Base-by-base conservation (phyloP, 2,888 invertebrate genomes). In the Parascotia fuliginaria region DNA sequence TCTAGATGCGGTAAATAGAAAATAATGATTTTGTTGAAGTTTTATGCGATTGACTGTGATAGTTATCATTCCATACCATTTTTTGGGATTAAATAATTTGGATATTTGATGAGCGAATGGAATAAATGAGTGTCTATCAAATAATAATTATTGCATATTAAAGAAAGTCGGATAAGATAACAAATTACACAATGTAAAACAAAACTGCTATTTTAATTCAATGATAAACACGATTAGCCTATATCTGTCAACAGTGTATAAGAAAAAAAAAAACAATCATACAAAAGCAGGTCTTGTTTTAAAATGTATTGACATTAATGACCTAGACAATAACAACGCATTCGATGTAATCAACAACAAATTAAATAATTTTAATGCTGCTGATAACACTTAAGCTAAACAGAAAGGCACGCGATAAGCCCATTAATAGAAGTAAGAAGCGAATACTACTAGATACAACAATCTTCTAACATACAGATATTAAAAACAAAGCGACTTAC, bases 401-500 rank as follows among this genome's bases (percentile, higher is more conserved):
- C 22, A 22, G 40, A 48, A 41, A 42, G 37, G 42, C 50, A 65
- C 29, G 45, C 29, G 14, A 38, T n/a, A 27, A 49, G 46, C 7
- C 13, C 22, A 49, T 36, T 44, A 46, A 36, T 9, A 38, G 19
- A 31, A 19, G 13, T 44, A 33, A 42, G 51, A 34, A 49, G 29
- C 47, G 5, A 43, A 54, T 0, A 32, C 45, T 14, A 40, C 24
- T 28, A 52, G 57, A 53, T 48, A 45, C 27, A 45, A 55, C 37
- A 54, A 44, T 39, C 41, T 14, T 22, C 36, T 49, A 24, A 7
- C 24, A 24, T 19, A 55, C 19, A 41, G 19, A 49, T 49, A 60
- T 38, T 65, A 64, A 68, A 65, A 67, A 60, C 49, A 60, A 55
- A 46, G 34, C 33, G 48, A 65, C 77, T 76, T 52, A 77, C 77